A percentile compares a stretch with the other conserved stretches of the same genome.
Conservation (phyloP, 2,113 vertebrate species). For the Xenopus borealis region DNA sequence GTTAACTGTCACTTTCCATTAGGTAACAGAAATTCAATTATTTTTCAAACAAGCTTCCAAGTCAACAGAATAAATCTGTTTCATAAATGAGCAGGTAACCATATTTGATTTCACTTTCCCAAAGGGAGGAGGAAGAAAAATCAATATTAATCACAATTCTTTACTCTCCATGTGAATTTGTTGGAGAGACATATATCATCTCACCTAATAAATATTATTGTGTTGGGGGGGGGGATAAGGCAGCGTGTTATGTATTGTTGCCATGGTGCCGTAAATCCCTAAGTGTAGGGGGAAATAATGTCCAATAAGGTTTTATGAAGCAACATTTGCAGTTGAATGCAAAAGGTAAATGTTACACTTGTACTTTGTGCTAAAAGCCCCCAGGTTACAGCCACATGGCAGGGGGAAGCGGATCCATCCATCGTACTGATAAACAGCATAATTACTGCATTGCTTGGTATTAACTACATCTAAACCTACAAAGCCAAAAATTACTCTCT, state of each 20-base stretch:
- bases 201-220: slow-evolving; percentile 77
- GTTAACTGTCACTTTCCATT: slow-evolving; percentile 93
- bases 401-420: background rate
- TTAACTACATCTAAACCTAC: slow-evolving; percentile 14
- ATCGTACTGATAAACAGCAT: slow-evolving; percentile 12
- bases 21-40: slow-evolving; percentile 93
- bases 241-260: slow-evolving; percentile 19
- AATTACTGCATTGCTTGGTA: background rate
- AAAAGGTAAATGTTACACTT: slow-evolving; percentile 4
- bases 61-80: slow-evolving; percentile 94
- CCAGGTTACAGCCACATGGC: background rate
- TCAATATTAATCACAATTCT: slow-evolving; percentile 97
- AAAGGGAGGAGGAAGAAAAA: slow-evolving; percentile 89
- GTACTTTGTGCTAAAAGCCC: background rate
- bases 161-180: slow-evolving; percentile 82
- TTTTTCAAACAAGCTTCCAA: slow-evolving; percentile 94
- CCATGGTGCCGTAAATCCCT: slow-evolving; percentile 11
- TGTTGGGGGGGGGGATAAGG: slow-evolving; percentile 38
- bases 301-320: slow-evolving; percentile 1
- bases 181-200: slow-evolving; percentile 77
- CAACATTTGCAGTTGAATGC: background rate
- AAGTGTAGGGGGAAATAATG: background rate
- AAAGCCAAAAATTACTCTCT: background rate
- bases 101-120: slow-evolving; percentile 90
- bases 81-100: slow-evolving; percentile 94